Percentiles rank a stretch among this genome's conserved stretches.
Evolutionary conservation across 2,113 vertebrate genomes (phyloP).

Genomic region (Irena cyanogastra): DNA sequence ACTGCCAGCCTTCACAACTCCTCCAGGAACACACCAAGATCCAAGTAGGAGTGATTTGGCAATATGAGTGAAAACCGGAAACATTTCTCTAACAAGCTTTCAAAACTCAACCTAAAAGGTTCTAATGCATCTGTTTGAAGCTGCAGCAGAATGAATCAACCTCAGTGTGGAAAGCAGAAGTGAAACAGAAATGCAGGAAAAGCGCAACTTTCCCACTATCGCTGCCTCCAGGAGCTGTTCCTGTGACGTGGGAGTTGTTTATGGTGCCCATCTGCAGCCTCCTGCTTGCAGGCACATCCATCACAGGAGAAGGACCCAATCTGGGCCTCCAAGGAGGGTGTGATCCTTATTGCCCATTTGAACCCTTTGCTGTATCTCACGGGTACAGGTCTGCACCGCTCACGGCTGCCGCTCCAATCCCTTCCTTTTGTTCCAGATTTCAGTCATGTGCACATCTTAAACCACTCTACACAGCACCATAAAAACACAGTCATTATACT

Average conservation of each 20-base stretch:
- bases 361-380: not conserved
- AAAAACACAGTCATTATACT: not conserved
- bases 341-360: not conserved
- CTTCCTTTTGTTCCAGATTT: not conserved
- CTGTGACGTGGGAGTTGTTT: not conserved
- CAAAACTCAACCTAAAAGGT: not conserved
- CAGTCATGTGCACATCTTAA: not conserved
- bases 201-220: rapidly evolving
- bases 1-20: not conserved
- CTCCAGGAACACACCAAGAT: not conserved
- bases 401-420: not conserved
- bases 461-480: not conserved
- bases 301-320: not conserved
- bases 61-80: not conserved
- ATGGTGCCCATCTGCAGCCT: not conserved
- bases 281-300: not conserved
- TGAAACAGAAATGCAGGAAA: not conserved
- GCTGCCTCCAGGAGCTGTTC: not conserved
- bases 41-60: not conserved
- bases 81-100: not conserved
- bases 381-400: not conserved
- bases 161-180: not conserved
- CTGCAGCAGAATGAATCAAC: not conserved
- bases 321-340: not conserved
- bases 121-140: not conserved